phyloP scores from a whole-genome alignment of 2,888 invertebrate genomes.

The Pemphredon lugubris region DNA sequence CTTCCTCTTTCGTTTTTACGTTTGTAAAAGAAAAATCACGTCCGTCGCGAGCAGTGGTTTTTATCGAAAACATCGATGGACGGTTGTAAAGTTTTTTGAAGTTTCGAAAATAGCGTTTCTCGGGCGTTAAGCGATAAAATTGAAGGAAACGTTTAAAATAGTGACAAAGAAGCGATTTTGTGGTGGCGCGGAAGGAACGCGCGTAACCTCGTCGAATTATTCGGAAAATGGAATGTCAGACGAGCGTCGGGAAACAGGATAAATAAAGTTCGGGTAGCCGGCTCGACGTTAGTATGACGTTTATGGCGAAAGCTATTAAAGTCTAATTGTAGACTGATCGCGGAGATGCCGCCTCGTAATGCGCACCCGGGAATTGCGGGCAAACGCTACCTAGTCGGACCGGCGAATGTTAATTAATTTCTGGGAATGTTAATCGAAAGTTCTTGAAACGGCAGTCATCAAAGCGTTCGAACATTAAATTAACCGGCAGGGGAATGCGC shows the following conservation, averaged over 20 bases:
- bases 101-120: too few species aligned
- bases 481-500: conserved; percentile 2
- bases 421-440: conserved; percentile 23
- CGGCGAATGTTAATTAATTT: conserved; percentile 52
- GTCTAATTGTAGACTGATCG: conserved; percentile 57
- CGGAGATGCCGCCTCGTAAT: conserved; percentile 48
- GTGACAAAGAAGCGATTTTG: conserved; percentile 22
- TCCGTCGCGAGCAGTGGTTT: too few species aligned
- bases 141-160: too few species aligned
- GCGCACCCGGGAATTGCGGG: conserved; percentile 40
- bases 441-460: background rate
- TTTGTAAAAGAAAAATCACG: too few species aligned
- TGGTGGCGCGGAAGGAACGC: conserved; percentile 30
- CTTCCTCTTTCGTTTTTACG: too few species aligned
- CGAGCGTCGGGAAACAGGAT: conserved; percentile 54
- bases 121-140: too few species aligned
- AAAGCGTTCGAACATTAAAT: background rate
- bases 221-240: conserved; percentile 60
- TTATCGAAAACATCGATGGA: too few species aligned
- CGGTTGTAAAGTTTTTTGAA: too few species aligned
- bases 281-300: conserved; percentile 62
- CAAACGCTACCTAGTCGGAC: conserved; percentile 31
- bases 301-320: conserved; percentile 66
- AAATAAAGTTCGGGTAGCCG: conserved; percentile 67
- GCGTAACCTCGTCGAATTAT: conserved; percentile 51